Percentiles rank a stretch among this genome's conserved stretches.
Evolutionary conservation across 2,113 vertebrate genomes (phyloP).

Genomic region (Halichoeres trimaculatus): DNA sequence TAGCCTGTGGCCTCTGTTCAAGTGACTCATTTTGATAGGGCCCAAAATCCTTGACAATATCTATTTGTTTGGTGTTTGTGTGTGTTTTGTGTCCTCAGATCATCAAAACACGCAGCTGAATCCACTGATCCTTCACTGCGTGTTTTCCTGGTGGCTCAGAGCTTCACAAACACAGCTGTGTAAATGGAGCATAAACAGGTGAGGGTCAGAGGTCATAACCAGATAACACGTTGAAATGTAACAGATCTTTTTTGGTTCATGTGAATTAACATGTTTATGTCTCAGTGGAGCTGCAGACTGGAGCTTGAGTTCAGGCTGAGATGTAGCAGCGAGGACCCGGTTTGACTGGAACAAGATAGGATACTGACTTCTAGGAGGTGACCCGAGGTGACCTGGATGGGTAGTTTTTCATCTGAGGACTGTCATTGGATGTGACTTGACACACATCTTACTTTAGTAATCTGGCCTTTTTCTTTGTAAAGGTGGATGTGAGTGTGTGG

Average conservation of each 20-base stretch:
- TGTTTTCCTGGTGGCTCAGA: slow-evolving; percentile 3
- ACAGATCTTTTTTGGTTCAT: too few species aligned
- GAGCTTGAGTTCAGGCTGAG: not conserved
- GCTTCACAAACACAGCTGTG: slow-evolving; percentile 11
- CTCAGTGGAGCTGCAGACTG: not conserved
- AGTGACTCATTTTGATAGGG: too few species aligned
- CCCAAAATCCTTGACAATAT: too few species aligned
- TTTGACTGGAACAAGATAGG: not conserved
- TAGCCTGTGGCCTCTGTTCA: too few species aligned
- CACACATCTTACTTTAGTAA: too few species aligned
- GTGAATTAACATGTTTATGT: too few species aligned
- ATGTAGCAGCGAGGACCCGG: not conserved
- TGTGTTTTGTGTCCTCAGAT: not conserved
- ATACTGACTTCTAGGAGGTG: not conserved
- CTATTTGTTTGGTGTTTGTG: too few species aligned
- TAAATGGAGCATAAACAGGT: not conserved
- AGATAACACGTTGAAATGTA: not conserved
- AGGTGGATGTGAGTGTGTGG: too few species aligned
- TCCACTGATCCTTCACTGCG: not conserved
- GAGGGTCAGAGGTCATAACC: not conserved
- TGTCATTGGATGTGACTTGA: not conserved
- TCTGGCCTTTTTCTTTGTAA: too few species aligned
- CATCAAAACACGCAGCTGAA: slow-evolving; percentile 22
- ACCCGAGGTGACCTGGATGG: not conserved
- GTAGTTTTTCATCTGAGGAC: not conserved